A percentile compares a stretch with the other conserved stretches of the same genome.
These are phyloP conservation scores for Heliconius congener DNA, from an alignment of 1,140 invertebrate species.

Conservation along the genomic window DNA sequence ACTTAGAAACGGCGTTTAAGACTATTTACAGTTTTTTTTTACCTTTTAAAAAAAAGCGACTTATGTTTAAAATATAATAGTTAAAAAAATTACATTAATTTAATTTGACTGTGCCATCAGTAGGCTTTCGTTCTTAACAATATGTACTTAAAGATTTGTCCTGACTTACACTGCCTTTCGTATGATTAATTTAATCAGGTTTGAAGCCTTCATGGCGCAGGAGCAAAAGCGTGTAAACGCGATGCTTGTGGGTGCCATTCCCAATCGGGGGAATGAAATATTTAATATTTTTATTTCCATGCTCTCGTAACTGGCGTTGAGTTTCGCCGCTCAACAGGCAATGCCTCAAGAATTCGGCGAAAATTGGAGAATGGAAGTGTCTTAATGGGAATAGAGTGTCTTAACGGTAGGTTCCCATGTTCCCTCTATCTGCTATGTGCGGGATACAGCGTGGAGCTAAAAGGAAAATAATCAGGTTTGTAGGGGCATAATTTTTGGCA, in stretches of 20 bases:
- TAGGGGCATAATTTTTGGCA: background rate
- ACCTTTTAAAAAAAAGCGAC: background rate
- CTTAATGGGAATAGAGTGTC: too few species aligned
- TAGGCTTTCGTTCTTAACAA: background rate
- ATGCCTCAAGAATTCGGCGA: too few species aligned
- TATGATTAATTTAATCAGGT: background rate
- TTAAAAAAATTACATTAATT: background rate
- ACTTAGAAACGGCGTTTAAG: background rate
- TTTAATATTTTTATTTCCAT: background rate
- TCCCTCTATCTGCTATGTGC: too few species aligned
- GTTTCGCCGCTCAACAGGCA: too few species aligned
- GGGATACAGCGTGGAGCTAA: too few species aligned
- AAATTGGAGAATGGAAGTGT: too few species aligned
- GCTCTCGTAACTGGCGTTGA: too few species aligned
- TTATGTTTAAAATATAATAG: background rate
- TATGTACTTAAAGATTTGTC: background rate
- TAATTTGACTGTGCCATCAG: background rate
- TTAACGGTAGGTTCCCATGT: too few species aligned
- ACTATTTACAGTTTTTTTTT: background rate
- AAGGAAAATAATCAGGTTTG: too few species aligned
- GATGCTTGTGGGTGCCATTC: too few species aligned
- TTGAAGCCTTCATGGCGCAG: background rate
- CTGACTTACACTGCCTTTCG: background rate
- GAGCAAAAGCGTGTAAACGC: too few species aligned
- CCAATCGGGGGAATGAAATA: too few species aligned